Conservation (phyloP, 2,888 invertebrate species). For the Carcina quercana region DNA sequence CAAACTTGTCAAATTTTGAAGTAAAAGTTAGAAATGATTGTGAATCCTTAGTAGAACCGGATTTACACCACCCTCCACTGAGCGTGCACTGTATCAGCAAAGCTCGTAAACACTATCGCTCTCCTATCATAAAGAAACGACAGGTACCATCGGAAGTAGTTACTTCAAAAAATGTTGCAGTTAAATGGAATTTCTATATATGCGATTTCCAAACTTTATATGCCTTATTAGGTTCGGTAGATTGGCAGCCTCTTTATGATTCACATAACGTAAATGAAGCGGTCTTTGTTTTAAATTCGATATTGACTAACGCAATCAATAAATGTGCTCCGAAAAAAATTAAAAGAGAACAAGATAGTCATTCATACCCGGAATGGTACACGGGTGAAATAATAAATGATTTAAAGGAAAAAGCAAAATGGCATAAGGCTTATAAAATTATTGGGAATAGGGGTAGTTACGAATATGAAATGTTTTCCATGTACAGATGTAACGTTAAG, state of each 20-base stretch:
- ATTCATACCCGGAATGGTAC: slow-evolving; percentile 17
- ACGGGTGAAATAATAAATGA: slow-evolving; percentile 13
- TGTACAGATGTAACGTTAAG: slow-evolving; percentile 8
- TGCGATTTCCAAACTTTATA: slow-evolving; percentile 12
- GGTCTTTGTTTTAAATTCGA: slow-evolving; percentile 11
- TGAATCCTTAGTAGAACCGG: slow-evolving; percentile 7
- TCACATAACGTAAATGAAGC: slow-evolving; percentile 2
- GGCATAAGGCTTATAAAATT: slow-evolving; percentile 13
- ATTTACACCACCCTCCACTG: slow-evolving; percentile 13
- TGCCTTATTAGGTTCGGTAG: slow-evolving; percentile 3
- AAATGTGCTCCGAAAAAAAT: slow-evolving; percentile 12
- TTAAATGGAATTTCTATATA: slow-evolving; percentile 16
- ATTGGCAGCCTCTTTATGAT: slow-evolving; percentile 11
- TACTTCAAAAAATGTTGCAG: not conserved
- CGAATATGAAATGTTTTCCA: slow-evolving; percentile 9
- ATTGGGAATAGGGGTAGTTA: not conserved
- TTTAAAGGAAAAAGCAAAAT: slow-evolving; percentile 11
- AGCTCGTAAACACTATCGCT: not conserved
- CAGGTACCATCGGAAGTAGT: not conserved
- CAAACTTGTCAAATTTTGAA: slow-evolving; percentile 2
- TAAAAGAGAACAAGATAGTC: slow-evolving; percentile 3
- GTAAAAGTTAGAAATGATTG: slow-evolving; percentile 4
- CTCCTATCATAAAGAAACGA: not conserved
- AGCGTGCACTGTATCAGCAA: not conserved
- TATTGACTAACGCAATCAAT: slow-evolving; percentile 7